Evolutionary conservation across 1,140 invertebrate genomes (phyloP), one percentile per base, ranked within the genome.

Genomic region (Vollenhovia emeryi): DNA sequence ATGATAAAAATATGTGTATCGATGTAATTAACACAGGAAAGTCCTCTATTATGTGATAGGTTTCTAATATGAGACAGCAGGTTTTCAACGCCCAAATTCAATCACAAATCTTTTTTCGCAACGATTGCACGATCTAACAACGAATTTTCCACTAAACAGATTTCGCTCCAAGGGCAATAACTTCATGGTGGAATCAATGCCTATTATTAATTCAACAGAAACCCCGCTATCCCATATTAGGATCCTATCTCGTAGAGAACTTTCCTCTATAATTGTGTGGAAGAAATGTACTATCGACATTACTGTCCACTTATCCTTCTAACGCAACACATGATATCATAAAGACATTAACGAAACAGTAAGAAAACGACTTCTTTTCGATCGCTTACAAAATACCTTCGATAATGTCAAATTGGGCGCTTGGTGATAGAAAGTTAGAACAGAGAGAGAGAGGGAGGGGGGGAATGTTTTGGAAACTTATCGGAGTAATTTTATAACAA

Each of bases 401-500:
- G 33, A 24, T 71, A 43, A 48, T 21, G 75, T 18, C 50, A 55
- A n/a, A 80, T n/a, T 80, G 48, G 40, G 18, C 6, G 15, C 64
- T n/a, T 40, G 7, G 13, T 45, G 18, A n/a, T 21, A n/a, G 21
- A 40, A 24, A 69, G 21, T 71, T 69, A 55, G 71, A 43, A 36
- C 27, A 24, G 21, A 40, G 15, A 27, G n/a, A 21, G n/a, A n/a
- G 2, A 21, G 18, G 71, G 33, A 64, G n/a, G n/a, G n/a, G n/a
- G n/a, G n/a, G n/a, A n/a, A n/a, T n/a, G n/a, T 40, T 80, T 80
- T 57, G 48, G 21, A 80, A 80, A 80, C 48, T 80, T 71, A 30
- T 21, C 24, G 13, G 40, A 57, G 45, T 80, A 69, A 80, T 80
- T 80, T 69, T 55, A 55, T 68, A 80, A 80, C 62, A 80, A 80